Evolutionary conservation across 2,797 vertebrate species (phyloP), one percentile per base, ranked within the genome.

Genomic region (Coendou prehensilis): DNA sequence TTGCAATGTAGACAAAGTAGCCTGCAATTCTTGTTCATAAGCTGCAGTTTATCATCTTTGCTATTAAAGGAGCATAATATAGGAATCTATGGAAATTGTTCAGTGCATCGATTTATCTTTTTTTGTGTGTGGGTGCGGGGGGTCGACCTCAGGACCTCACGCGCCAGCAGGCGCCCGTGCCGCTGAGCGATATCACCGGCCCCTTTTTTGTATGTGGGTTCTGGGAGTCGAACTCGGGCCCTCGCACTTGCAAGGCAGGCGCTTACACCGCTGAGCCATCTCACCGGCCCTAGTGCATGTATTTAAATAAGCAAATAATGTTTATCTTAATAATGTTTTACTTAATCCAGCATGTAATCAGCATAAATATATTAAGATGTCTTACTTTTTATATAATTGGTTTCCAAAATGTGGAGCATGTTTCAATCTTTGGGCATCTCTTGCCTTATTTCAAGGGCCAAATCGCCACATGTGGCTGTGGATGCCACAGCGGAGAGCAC

Each of bases 291-390:
- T 41, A 41, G 37, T 41, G 37, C 37, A 41, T 41, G 37, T 41
- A 41, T 41, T 93, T 11, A 85, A 87, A 47, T 80, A 69, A 76
- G 26, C 45, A 50, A 47, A 50, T 47, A 41, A 93, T 61, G 37
- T 61, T 85, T 2, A 37, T 84, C 30, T 84, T 80, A 76, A 73
- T 30, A 93, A 57, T 33, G 52, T 84, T 96, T 87, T 59, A 93
- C 87, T 75, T 94, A 95, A 59, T 54, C 15, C 1, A n/a, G 9
- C 8, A 20, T 67, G 4, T 41, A 73, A 80, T 67, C 23, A 90
- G n/a, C 69, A 61, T 37, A 22, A 84, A 83, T 63, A 26, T 73
- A 63, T 80, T 90, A 80, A 50, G 1, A 67, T 57, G 7, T 20
- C 69, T 86, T 85, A 37, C 56, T 30, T 61, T 93, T 82, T 61